Conservation (phyloP, 2,113 vertebrate genomes). For the Chaenogobius annularis region DNA sequence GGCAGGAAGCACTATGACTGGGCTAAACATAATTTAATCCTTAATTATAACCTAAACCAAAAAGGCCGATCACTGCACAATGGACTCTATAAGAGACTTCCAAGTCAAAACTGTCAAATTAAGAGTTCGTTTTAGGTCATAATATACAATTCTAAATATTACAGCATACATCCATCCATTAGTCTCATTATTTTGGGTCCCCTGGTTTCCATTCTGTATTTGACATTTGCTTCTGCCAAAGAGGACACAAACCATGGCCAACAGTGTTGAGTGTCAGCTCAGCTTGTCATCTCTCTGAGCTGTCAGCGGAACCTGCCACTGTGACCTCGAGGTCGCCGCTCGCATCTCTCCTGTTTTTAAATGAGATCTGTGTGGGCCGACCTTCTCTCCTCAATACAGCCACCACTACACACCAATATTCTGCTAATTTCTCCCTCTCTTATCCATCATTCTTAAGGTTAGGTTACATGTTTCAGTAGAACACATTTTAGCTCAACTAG, state of each 20-base stretch:
- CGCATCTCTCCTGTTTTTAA: constrained; percentile 56
- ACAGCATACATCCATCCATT: background rate
- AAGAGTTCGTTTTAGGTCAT: too few species aligned
- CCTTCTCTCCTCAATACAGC: constrained; percentile 14
- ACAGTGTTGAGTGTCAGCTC: constrained; percentile 48
- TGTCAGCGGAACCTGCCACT: constrained; percentile 68
- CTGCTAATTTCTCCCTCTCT: background rate
- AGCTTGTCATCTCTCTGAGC: constrained; percentile 60
- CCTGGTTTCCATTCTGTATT: background rate
- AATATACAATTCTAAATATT: background rate
- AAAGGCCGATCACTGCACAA: too few species aligned
- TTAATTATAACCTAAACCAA: too few species aligned
- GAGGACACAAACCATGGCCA: constrained; percentile 30
- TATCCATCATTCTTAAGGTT: constrained; percentile 13
- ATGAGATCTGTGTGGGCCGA: constrained; percentile 47
- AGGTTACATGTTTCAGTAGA: constrained; percentile 18
- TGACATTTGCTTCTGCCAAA: constrained; percentile 19
- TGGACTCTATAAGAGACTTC: too few species aligned
- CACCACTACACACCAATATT: background rate
- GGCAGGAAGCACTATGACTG: too few species aligned
- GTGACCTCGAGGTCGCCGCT: constrained; percentile 59
- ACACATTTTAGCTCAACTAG: constrained; percentile 32
- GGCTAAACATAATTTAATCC: too few species aligned
- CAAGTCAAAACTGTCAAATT: too few species aligned
- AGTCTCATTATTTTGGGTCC: background rate